Evolutionary conservation across 2,888 invertebrate species (phyloP).

Genomic region (Megaustenia siamemsis): DNA sequence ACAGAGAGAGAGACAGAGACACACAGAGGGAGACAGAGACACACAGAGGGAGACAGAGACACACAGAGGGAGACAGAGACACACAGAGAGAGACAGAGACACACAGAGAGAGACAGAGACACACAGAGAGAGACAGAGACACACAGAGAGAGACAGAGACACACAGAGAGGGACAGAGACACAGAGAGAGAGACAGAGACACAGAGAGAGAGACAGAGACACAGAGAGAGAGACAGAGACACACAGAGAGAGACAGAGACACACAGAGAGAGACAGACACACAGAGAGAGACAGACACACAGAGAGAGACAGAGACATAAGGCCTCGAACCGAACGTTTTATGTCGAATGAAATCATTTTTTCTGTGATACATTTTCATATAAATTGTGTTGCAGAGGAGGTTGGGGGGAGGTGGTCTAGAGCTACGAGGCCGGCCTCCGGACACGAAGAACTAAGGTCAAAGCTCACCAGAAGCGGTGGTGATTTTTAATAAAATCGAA

Average conservation of each 20-base stretch:
- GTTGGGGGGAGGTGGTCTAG: no score
- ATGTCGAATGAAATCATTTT: no score
- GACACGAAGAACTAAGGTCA: no score
- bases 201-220: not conserved
- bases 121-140: not conserved
- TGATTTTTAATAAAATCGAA: no score
- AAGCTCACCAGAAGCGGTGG: no score
- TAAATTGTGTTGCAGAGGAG: no score
- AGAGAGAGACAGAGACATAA: slow-evolving; percentile 9
- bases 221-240: not conserved
- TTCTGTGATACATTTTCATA: no score
- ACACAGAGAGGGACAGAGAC: not conserved
- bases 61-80: no score
- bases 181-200: not conserved
- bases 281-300: slow-evolving; percentile 11
- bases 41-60: no score
- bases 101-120: not conserved
- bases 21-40: no score
- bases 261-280: not conserved
- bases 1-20: not conserved
- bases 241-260: not conserved
- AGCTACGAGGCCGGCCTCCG: no score
- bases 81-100: not conserved
- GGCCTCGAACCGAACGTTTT: no score
- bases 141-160: not conserved